Conservation (phyloP, 2,888 invertebrate species). For the Protonemura montana region DNA sequence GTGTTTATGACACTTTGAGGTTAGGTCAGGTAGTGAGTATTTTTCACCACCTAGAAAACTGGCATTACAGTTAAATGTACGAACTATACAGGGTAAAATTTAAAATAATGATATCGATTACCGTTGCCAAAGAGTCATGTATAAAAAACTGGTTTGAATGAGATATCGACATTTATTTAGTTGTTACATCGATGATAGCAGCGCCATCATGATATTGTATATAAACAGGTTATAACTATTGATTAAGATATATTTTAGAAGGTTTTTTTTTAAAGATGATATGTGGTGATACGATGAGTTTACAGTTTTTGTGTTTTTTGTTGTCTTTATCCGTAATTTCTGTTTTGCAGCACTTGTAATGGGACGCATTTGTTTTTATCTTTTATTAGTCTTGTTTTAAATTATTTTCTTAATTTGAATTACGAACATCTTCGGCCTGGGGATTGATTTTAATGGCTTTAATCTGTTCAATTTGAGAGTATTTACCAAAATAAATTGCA, state of each 20-base stretch:
- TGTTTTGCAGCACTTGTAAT: too few relatives aligned
- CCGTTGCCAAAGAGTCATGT: neutral
- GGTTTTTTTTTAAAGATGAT: neutral
- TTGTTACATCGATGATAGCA: neutral
- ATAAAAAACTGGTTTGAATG: neutral
- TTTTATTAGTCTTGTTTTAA: too few relatives aligned
- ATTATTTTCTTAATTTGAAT: too few relatives aligned
- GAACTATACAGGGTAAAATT: neutral
- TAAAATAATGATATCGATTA: neutral
- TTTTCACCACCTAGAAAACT: neutral
- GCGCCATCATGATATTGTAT: neutral
- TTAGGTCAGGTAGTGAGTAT: neutral
- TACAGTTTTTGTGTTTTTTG: neutral
- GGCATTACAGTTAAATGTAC: neutral
- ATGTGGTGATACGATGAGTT: neutral
- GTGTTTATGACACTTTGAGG: neutral
- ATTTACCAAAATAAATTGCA: too few relatives aligned
- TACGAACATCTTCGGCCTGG: too few relatives aligned
- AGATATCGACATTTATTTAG: neutral
- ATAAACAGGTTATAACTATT: neutral
- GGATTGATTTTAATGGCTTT: too few relatives aligned
- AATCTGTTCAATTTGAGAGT: too few relatives aligned
- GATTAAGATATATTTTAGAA: neutral
- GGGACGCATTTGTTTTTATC: too few relatives aligned
- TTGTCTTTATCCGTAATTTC: too few relatives aligned